Evolutionary conservation across 2,888 invertebrate genomes (phyloP), one percentile per base, ranked within the genome.

Genomic region (Ochropleura plecta): DNA sequence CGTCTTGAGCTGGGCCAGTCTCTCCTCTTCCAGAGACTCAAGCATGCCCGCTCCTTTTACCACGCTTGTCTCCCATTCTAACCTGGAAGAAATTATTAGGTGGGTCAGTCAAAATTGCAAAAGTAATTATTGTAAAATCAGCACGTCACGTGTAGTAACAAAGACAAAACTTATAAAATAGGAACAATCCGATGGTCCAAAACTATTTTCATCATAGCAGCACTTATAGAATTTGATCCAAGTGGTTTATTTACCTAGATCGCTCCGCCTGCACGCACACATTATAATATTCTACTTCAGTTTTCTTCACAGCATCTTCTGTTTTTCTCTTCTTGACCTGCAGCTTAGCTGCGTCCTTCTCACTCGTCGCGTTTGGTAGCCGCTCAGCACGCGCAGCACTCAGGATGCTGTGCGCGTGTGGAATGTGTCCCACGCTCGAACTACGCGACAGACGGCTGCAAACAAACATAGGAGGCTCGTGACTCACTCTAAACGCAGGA

Each of bases 1-100:
- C 48, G 96, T 97, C 92, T 98, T 98, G 91, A 99, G 97, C 89
- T 98, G 98, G 76, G 97, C 97, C 73, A 99, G 96, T 87, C 99
- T 97, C 94, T 99, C 99, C 92, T 99, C 99, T 92, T 99, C 99
- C 73, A 99, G 96, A 70, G 98, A 97, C 93, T 99, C 99, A 93
- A 99, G 97, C 92, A 98, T 98, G 44, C 98, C 98, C 46, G 98
- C 98, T 30, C 99, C 99, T 91, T 98, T 98, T 79, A 98, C 97
- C 16, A 99, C 98, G 12, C 98, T 98, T 83, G 98, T 98, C 95
- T 99, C 99, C 98, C 99, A 99, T 95, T 99, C 99, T 92, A 99
- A 95, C 94, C 98, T 97, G 88, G 6, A 84, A 88, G 79, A 55
- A 70, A 30, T 10, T 0, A 42, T 60, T 7, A 57, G 57, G 8